A percentile compares a stretch with the other conserved stretches of the same genome.
These are phyloP conservation scores for Gorsachius magnificus DNA, from an alignment of 2,797 vertebrate species.

Conservation along the genomic window DNA sequence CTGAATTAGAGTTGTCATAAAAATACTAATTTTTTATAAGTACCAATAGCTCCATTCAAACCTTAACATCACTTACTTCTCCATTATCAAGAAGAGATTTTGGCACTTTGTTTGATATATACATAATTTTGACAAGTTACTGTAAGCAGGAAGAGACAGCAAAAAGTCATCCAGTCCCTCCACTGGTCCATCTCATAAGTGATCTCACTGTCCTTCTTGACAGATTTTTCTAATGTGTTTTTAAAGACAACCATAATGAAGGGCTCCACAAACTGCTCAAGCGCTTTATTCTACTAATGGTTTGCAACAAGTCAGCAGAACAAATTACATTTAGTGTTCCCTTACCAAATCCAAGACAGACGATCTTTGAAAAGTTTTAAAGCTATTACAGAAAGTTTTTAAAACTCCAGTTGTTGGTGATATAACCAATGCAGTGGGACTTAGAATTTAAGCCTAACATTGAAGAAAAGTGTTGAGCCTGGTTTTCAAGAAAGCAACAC, in stretches of 20 bases:
- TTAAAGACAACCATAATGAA: neutral
- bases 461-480: neutral
- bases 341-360: neutral
- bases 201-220: neutral
- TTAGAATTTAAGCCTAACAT: neutral
- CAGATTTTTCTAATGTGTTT: neutral
- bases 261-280: neutral
- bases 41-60: neutral
- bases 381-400: neutral
- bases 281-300: neutral
- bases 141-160: neutral
- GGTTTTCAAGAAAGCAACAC: neutral
- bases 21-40: neutral
- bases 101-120: neutral
- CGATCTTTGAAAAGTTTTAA: neutral
- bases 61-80: neutral
- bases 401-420: neutral
- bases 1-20: neutral
- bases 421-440: neutral
- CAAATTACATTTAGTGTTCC: neutral
- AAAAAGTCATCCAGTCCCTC: neutral
- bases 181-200: neutral
- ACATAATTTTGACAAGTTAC: neutral
- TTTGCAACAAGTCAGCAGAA: neutral
- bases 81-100: neutral